Conservation (phyloP, 2,888 invertebrate genomes). For the Elysia crispata region DNA sequence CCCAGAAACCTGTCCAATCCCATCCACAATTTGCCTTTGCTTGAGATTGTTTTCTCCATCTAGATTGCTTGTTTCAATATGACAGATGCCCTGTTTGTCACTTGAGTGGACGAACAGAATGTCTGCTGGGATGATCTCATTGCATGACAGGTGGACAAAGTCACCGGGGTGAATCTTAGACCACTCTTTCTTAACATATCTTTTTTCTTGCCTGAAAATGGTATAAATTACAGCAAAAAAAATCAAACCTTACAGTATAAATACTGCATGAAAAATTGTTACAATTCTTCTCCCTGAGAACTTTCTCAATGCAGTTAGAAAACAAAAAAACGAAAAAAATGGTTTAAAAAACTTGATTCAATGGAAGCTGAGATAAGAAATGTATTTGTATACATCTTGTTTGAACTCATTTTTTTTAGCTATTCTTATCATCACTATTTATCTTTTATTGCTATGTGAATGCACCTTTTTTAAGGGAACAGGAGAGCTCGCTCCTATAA, state of each 20-base stretch:
- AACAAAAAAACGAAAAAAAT: no score
- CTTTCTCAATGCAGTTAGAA: no score
- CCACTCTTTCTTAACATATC: slow-evolving; percentile 88
- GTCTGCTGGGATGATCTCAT: slow-evolving; percentile 97
- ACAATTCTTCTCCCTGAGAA: no score
- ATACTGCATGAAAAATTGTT: no score
- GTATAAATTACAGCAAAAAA: background rate
- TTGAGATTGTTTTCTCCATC: slow-evolving; percentile 98
- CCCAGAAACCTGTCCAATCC: slow-evolving; percentile 83
- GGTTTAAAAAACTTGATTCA: no score
- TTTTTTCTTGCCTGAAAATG: slow-evolving; percentile 56
- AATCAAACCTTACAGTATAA: background rate
- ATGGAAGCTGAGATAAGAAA: no score
- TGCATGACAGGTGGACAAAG: slow-evolving; percentile 95
- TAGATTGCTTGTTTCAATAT: slow-evolving; percentile 96
- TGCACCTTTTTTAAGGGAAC: no score
- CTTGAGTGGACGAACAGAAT: slow-evolving; percentile 92
- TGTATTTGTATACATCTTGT: no score
- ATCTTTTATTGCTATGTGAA: no score
- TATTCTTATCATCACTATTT: no score
- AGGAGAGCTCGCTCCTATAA: no score
- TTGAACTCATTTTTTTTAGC: no score
- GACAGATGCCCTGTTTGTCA: slow-evolving; percentile 92
- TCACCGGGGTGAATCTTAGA: slow-evolving; percentile 94
- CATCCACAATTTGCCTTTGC: slow-evolving; percentile 90